Conservation (phyloP, 2,888 invertebrate genomes). For the Apoda limacodes region DNA sequence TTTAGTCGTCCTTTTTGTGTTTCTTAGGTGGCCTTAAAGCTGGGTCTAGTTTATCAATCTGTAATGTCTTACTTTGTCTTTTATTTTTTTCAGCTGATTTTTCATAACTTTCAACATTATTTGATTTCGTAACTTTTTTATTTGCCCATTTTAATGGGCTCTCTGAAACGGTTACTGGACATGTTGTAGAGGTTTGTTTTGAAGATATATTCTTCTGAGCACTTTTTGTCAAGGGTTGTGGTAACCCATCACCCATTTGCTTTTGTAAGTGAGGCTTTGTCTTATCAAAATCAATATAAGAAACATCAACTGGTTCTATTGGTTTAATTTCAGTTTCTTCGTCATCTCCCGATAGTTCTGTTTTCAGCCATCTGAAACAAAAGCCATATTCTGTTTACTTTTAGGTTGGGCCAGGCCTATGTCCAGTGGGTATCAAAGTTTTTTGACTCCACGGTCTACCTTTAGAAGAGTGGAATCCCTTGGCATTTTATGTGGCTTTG, state of each 20-base stretch:
- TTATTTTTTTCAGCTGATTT: conserved; percentile 25
- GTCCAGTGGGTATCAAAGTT: too few relatives aligned
- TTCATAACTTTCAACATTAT: conserved; percentile 10
- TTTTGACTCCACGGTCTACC: too few relatives aligned
- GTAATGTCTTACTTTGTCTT: conserved; percentile 31
- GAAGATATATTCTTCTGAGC: conserved; percentile 23
- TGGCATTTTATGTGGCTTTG: too few relatives aligned
- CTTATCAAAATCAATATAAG: conserved; percentile 56
- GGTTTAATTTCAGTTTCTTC: conserved; percentile 28
- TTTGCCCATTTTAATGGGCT: conserved; percentile 24
- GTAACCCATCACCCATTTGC: conserved; percentile 32
- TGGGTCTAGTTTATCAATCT: conserved; percentile 29
- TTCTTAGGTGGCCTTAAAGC: conserved; percentile 35
- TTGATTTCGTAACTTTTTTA: conserved; percentile 23
- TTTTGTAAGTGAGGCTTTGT: conserved; percentile 43
- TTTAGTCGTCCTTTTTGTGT: conserved; percentile 26
- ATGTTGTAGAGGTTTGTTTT: too few relatives aligned
- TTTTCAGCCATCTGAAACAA: conserved; percentile 38
- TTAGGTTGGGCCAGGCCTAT: too few relatives aligned
- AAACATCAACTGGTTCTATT: conserved; percentile 33
- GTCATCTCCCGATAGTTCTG: conserved; percentile 39
- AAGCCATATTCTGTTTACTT: too few relatives aligned
- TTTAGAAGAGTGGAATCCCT: too few relatives aligned
- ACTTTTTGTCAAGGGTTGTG: conserved; percentile 25
- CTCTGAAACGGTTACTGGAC: conserved; percentile 7